phyloP scores from a whole-genome alignment of 37 sponge, comb jelly and placozoan genomes.

The Theonella swinhoei region DNA sequence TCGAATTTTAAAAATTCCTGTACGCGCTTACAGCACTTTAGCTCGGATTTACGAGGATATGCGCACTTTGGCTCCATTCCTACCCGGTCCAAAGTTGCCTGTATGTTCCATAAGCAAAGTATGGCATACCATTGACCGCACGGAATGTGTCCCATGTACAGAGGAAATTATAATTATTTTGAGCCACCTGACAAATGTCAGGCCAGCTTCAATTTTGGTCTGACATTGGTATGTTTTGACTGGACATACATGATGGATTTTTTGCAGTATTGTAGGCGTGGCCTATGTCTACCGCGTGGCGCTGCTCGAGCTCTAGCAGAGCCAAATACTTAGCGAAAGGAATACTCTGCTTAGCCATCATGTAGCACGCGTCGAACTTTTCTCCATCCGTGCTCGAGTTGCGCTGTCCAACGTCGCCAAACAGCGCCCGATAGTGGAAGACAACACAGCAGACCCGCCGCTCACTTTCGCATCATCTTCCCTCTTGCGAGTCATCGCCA shows the following conservation, averaged over 20 bases:
- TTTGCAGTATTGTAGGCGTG: constrained; percentile 44
- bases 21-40: too few species aligned
- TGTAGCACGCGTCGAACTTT: constrained; percentile 50
- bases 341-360: constrained; percentile 44
- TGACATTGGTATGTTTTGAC: constrained; percentile 1
- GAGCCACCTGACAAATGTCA: constrained; percentile 9
- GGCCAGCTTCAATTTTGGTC: neutral
- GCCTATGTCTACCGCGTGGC: constrained; percentile 61
- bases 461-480: constrained; percentile 33
- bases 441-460: neutral
- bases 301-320: constrained; percentile 22
- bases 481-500: constrained; percentile 26
- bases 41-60: too few species aligned
- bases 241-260: too few species aligned
- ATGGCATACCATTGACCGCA: too few species aligned
- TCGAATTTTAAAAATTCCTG: too few species aligned
- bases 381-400: constrained; percentile 3
- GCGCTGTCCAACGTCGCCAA: constrained; percentile 26
- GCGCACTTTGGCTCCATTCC: too few species aligned
- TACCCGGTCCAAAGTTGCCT: too few species aligned
- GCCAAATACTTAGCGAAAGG: constrained; percentile 34
- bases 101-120: too few species aligned
- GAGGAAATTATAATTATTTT: constrained; percentile 5
- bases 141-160: too few species aligned
- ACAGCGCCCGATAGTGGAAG: constrained; percentile 34